Conservation (phyloP, 2,888 invertebrate species). For the Salpingus planirostris region DNA sequence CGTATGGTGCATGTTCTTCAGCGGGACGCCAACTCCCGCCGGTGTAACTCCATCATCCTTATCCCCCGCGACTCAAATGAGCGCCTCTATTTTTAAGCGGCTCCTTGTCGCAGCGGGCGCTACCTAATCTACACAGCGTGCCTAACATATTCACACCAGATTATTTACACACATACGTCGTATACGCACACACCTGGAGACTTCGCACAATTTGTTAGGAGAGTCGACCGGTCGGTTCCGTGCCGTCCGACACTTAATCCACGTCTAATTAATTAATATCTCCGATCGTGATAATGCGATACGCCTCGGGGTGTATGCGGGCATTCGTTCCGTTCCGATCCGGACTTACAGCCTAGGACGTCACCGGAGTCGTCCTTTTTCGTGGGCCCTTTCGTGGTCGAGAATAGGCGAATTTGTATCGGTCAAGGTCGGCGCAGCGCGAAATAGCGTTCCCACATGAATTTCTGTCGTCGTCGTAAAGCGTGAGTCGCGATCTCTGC, state of each 20-base stretch:
- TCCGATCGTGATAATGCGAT: conserved; percentile 14
- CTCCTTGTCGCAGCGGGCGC: conserved; percentile 32
- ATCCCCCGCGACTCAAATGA: conserved; percentile 19
- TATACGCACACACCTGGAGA: conserved; percentile 21
- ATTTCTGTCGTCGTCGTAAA: too few relatives aligned
- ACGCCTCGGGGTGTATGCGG: conserved; percentile 7
- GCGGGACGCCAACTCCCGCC: conserved; percentile 26
- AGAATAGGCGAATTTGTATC: too few relatives aligned
- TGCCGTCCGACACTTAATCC: conserved; percentile 19
- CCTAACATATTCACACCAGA: conserved; percentile 32
- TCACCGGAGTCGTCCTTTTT: too few relatives aligned
- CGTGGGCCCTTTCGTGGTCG: too few relatives aligned
- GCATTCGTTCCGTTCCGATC: too few relatives aligned
- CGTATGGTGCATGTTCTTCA: conserved; percentile 16
- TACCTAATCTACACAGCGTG: conserved; percentile 33
- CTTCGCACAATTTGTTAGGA: conserved; percentile 25
- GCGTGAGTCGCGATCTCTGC: too few relatives aligned
- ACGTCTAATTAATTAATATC: conserved; percentile 21
- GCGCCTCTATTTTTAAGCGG: conserved; percentile 31
- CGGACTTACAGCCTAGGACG: too few relatives aligned
- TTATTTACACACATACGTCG: conserved; percentile 28
- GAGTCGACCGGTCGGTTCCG: conserved; percentile 14
- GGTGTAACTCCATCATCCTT: conserved; percentile 27
- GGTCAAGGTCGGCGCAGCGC: too few relatives aligned
- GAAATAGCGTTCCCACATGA: too few relatives aligned